These are phyloP conservation scores for Calidris pygmaea DNA, from an alignment of 2,113 vertebrate species.

Conservation along the genomic window DNA sequence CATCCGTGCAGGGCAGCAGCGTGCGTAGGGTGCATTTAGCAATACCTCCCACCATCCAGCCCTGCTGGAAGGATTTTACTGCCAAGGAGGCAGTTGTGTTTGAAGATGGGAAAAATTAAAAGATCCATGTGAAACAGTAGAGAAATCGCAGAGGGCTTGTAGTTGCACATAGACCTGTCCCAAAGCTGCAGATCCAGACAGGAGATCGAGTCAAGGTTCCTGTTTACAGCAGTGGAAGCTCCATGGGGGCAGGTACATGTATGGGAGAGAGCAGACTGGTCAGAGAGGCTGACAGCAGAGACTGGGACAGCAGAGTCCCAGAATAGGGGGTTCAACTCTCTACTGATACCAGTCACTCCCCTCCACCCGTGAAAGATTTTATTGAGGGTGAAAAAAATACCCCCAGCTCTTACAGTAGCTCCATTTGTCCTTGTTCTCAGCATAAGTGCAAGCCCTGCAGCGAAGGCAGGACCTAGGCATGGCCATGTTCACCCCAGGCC, in stretches of 20 bases:
- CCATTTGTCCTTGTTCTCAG: neutral
- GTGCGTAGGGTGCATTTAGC: neutral
- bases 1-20: neutral
- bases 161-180: neutral
- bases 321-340: neutral
- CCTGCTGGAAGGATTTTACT: neutral
- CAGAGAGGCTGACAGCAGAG: neutral
- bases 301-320: neutral
- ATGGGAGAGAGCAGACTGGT: neutral
- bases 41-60: neutral
- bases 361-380: neutral
- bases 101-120: neutral
- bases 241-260: neutral
- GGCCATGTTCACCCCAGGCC: neutral
- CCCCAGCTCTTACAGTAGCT: neutral
- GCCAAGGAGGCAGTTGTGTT: neutral
- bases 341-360: neutral
- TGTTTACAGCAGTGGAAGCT: neutral
- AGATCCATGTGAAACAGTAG: neutral
- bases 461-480: neutral
- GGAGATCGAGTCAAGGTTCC: neutral
- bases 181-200: neutral
- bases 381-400: fast-evolving
- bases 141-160: neutral
- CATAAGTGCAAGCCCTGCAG: neutral